A percentile compares a stretch with the other conserved stretches of the same genome.
These are phyloP conservation scores for Lamprotornis superbus DNA, from an alignment of 2,113 vertebrate species.

Conservation along the genomic window DNA sequence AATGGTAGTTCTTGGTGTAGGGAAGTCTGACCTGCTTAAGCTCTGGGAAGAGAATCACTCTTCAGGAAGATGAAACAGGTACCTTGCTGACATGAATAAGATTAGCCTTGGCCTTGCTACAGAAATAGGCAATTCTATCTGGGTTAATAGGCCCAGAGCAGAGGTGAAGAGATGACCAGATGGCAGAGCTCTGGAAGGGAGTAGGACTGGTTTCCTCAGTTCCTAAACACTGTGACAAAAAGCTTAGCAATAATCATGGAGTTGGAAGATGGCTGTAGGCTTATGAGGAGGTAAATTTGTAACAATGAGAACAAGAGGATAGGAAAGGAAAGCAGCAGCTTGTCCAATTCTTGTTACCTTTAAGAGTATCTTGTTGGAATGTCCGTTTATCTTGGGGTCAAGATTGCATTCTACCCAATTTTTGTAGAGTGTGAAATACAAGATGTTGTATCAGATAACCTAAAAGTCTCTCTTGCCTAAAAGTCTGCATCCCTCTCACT, in stretches of 20 bases:
- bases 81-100: neutral
- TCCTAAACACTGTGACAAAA: neutral
- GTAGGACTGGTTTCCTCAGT: neutral
- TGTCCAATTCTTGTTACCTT: neutral
- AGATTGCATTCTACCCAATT: neutral
- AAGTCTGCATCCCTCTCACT: neutral
- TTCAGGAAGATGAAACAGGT: neutral
- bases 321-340: neutral
- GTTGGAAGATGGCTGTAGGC: neutral
- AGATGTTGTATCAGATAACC: neutral
- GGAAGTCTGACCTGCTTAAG: neutral
- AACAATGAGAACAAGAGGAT: neutral
- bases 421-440: neutral
- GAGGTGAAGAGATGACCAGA: neutral
- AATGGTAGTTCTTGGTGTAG: rapidly evolving
- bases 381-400: neutral
- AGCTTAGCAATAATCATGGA: neutral
- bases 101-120: neutral
- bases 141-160: neutral
- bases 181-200: neutral
- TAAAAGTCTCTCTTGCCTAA: neutral
- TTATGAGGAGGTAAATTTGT: neutral
- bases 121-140: neutral
- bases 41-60: neutral
- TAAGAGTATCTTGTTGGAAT: neutral